These are phyloP conservation scores for Amphibalanus amphitrite DNA, from an alignment of 1,140 invertebrate genomes.

Conservation along the genomic window DNA sequence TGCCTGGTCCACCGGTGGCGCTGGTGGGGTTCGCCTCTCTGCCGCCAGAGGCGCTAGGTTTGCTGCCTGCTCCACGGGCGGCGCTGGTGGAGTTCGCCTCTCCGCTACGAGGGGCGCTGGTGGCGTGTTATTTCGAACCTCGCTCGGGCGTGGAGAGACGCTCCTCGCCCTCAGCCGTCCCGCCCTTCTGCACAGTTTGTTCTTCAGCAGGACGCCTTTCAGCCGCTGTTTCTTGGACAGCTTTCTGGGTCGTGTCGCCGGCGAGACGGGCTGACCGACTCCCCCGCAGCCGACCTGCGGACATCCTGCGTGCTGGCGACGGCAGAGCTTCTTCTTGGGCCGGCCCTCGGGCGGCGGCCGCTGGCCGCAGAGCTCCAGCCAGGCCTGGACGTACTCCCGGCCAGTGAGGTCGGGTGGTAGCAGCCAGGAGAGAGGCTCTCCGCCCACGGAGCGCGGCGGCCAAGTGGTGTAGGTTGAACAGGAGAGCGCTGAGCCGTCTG, in stretches of 20 bases:
- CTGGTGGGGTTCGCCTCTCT: too few species aligned
- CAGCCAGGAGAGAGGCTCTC: neutral
- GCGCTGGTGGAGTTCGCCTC: too few species aligned
- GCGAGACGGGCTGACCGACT: too few species aligned
- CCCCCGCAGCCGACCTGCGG: neutral
- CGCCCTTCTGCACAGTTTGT: neutral
- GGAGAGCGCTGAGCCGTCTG: slow-evolving; percentile 13
- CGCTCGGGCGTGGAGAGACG: neutral
- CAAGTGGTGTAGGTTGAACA: slow-evolving; percentile 17
- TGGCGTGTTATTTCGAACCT: neutral
- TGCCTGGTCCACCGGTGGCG: too few species aligned
- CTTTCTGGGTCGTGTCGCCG: neutral
- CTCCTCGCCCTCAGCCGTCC: neutral
- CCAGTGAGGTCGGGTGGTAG: neutral
- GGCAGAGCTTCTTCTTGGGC: neutral
- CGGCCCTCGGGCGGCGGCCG: neutral
- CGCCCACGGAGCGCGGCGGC: slow-evolving; percentile 7
- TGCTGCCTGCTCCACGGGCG: too few species aligned
- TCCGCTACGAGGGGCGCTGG: neutral
- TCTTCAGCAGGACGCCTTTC: neutral
- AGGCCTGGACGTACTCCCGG: neutral
- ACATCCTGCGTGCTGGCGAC: neutral
- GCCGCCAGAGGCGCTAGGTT: too few species aligned
- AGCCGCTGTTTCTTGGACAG: neutral
- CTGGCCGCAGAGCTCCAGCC: neutral